Conservation (phyloP, 2,113 vertebrate species). For the Epinephelus moara region DNA sequence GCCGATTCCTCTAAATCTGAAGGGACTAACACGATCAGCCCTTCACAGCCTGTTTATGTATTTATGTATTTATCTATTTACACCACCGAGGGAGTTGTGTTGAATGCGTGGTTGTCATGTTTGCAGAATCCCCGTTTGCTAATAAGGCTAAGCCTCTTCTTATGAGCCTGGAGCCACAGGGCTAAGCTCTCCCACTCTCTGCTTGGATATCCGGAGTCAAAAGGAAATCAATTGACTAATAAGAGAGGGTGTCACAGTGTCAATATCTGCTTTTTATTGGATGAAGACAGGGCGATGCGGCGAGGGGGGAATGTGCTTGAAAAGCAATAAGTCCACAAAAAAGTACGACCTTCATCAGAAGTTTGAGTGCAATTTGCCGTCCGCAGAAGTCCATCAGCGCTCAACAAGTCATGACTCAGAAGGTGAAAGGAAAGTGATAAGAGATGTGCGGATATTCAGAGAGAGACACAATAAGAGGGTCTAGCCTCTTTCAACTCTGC, state of each 20-base stretch:
- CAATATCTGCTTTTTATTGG: constrained; percentile 54
- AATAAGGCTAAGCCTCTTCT: constrained; percentile 79
- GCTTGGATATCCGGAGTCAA: constrained; percentile 55
- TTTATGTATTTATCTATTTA: constrained; percentile 84
- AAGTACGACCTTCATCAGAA: not conserved
- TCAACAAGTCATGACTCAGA: not conserved
- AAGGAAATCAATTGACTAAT: constrained; percentile 78
- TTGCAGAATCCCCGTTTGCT: constrained; percentile 66
- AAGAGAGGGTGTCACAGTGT: constrained; percentile 61
- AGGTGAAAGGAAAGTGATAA: not conserved
- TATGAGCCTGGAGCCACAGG: constrained; percentile 55
- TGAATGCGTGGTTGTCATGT: constrained; percentile 70
- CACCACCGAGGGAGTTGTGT: constrained; percentile 66
- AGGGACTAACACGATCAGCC: constrained; percentile 71
- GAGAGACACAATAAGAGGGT: constrained; percentile 26
- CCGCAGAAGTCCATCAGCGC: not conserved
- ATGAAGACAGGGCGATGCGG: constrained; percentile 3
- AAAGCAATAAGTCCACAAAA: not conserved
- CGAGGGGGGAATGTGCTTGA: not conserved
- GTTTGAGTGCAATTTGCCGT: not conserved
- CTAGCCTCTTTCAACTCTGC: constrained; percentile 21
- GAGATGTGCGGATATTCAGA: constrained; percentile 11
- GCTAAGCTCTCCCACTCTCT: constrained; percentile 57
- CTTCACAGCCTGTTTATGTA: constrained; percentile 79
- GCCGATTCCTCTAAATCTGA: constrained; percentile 62